These are phyloP conservation scores for Sebastes paucispinis DNA, from an alignment of 2,797 vertebrate species.

Conservation along the genomic window DNA sequence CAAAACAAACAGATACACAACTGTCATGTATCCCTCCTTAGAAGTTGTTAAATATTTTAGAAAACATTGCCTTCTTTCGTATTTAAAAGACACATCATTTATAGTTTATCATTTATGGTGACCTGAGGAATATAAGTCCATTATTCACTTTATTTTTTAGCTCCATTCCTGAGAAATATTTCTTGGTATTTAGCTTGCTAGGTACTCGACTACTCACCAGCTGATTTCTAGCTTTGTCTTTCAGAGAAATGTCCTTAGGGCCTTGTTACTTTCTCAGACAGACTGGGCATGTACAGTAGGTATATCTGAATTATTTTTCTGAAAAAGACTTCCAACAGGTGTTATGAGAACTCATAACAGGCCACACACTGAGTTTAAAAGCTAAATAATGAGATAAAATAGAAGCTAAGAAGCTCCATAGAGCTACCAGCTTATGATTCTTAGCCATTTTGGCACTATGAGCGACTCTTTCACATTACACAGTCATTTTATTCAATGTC, in stretches of 20 bases:
- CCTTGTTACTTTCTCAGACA: background rate
- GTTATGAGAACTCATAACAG: background rate
- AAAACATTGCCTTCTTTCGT: background rate
- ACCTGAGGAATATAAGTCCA: background rate
- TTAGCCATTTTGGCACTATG: too few relatives aligned
- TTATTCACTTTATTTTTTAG: background rate
- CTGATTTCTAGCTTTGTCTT: background rate
- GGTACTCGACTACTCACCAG: background rate
- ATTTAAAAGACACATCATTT: background rate
- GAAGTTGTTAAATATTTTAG: background rate
- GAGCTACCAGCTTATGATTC: background rate
- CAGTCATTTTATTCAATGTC: background rate
- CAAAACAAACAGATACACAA: background rate
- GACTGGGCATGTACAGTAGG: background rate
- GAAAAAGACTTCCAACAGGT: background rate
- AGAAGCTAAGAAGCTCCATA: background rate
- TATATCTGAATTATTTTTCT: background rate
- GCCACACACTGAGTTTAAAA: background rate
- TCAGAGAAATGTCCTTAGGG: background rate
- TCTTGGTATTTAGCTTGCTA: background rate
- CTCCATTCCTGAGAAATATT: background rate
- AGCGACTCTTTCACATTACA: background rate
- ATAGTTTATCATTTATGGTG: background rate
- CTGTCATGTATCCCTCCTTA: background rate
- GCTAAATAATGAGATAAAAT: background rate